Percentiles rank a stretch among this genome's conserved stretches.
Conservation (phyloP, 2,113 vertebrate species). For the Phalacrocorax pelagicus region DNA sequence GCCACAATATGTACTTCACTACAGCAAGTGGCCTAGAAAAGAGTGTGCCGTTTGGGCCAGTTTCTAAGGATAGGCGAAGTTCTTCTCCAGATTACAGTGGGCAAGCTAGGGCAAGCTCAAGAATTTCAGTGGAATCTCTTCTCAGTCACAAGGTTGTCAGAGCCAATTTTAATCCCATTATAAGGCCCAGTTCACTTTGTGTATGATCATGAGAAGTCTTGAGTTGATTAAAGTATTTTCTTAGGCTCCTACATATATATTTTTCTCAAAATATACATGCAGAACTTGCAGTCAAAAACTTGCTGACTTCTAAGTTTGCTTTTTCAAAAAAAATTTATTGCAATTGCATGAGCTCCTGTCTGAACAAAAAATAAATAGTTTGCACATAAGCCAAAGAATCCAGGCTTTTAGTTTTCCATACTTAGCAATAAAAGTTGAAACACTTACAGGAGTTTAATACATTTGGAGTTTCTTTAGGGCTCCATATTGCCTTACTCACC, state of each 20-base stretch:
- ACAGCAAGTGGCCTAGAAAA: not conserved
- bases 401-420: conserved; percentile 46
- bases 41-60: not conserved
- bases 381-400: conserved; percentile 2
- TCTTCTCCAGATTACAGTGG: not conserved
- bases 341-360: not conserved
- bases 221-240: conserved; percentile 24
- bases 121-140: not conserved
- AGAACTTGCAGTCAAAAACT: not conserved
- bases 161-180: not conserved
- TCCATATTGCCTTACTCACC: conserved; percentile 2
- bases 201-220: not conserved
- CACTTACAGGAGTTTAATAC: conserved; percentile 10
- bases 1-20: not conserved
- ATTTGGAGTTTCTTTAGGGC: conserved; percentile 1
- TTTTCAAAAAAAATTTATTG: not conserved
- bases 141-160: not conserved
- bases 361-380: conserved; percentile 25
- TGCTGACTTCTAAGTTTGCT: conserved; percentile 25
- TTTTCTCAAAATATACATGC: not conserved
- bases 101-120: not conserved
- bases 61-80: not conserved
- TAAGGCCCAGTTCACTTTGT: not conserved
- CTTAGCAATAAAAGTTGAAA: conserved; percentile 47
- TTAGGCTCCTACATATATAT: not conserved